phyloP scores from a whole-genome alignment of 2,888 invertebrate genomes.

The Augochlorella aurata region DNA sequence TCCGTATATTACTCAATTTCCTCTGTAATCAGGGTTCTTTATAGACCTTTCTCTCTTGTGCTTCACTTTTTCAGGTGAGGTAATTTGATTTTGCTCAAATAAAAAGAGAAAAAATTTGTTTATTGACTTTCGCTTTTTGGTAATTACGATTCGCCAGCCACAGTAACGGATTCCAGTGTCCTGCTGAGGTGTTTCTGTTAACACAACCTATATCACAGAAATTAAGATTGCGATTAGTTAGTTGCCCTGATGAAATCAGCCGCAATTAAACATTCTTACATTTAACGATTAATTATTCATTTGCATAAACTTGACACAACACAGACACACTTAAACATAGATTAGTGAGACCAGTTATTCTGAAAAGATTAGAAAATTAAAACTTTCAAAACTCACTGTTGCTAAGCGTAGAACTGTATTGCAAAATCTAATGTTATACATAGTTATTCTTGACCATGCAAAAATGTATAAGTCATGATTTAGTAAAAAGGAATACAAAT shows the following conservation, averaged over 20 bases:
- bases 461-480: constrained; percentile 42
- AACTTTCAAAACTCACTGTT: constrained; percentile 26
- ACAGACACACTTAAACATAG: constrained; percentile 50
- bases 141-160: constrained; percentile 76
- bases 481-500: constrained; percentile 51
- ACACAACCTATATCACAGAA: constrained; percentile 59
- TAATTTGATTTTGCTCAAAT: constrained; percentile 81
- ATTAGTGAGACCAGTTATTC: constrained; percentile 52
- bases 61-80: constrained; percentile 77
- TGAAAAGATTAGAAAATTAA: constrained; percentile 58
- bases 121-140: constrained; percentile 80
- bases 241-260: neutral
- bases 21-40: constrained; percentile 32
- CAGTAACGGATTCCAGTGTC: constrained; percentile 64
- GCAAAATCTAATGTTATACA: constrained; percentile 50
- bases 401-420: constrained; percentile 37
- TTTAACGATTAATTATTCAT: constrained; percentile 18
- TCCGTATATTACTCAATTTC: constrained; percentile 68
- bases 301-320: constrained; percentile 46
- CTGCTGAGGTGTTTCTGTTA: constrained; percentile 59
- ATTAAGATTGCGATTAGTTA: constrained; percentile 15
- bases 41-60: constrained; percentile 20
- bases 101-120: constrained; percentile 79
- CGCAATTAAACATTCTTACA: neutral
- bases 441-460: constrained; percentile 52